Conservation (phyloP, 2,113 vertebrate genomes). For the Sterrhoptilus dennistouni region DNA sequence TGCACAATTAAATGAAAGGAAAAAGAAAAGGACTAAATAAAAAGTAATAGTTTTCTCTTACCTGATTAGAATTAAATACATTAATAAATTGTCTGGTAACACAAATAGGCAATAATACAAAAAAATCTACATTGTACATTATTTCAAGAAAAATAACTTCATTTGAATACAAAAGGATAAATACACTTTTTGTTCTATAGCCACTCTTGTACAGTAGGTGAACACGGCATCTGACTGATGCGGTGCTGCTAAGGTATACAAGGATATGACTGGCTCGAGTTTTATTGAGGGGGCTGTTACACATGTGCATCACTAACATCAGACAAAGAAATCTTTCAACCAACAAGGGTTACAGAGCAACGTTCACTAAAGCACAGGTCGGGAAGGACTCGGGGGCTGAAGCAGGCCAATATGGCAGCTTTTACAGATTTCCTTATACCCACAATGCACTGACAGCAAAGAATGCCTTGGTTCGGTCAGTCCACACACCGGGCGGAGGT, state of each 20-base stretch:
- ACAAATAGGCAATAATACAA: constrained; percentile 95
- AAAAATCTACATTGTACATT: constrained; percentile 93
- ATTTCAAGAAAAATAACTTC: constrained; percentile 94
- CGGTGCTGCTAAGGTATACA: constrained; percentile 78
- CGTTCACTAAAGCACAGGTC: constrained; percentile 93
- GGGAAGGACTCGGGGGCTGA: constrained; percentile 71
- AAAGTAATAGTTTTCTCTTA: constrained; percentile 73
- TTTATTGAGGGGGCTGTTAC: constrained; percentile 79
- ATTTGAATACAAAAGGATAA: constrained; percentile 98
- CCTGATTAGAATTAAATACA: constrained; percentile 80
- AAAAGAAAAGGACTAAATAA: constrained; percentile 71
- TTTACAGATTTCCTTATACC: constrained; percentile 84
- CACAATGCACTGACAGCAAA: constrained; percentile 93
- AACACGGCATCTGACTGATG: constrained; percentile 71
- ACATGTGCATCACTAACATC: constrained; percentile 94
- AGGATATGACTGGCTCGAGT: constrained; percentile 76
- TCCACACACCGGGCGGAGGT: constrained; percentile 70
- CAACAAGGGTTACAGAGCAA: constrained; percentile 92
- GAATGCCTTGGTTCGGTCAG: constrained; percentile 80
- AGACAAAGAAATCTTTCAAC: constrained; percentile 91
- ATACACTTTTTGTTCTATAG: constrained; percentile 86
- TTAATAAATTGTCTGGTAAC: constrained; percentile 88
- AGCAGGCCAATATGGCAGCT: constrained; percentile 84
- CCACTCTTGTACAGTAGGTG: constrained; percentile 80
- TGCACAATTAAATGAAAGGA: constrained; percentile 84